These are phyloP conservation scores for Drosophila planitibia DNA, from an alignment of 2,888 invertebrate genomes.

Conservation along the genomic window DNA sequence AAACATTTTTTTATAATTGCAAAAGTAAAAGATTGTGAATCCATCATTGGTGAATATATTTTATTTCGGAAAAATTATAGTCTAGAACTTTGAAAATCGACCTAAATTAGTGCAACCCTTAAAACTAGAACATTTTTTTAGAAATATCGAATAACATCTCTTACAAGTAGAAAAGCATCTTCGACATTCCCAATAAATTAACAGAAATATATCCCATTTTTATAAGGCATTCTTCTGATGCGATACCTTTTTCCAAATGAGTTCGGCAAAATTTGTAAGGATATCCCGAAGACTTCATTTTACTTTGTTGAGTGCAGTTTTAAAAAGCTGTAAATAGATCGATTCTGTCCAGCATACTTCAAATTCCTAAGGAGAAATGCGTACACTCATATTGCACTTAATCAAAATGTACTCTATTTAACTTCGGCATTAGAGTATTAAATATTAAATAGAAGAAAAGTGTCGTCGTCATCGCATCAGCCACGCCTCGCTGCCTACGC, in stretches of 20 bases:
- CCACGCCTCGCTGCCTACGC: conserved; percentile 53
- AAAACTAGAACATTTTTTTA: no score
- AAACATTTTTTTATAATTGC: neutral
- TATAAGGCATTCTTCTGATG: neutral
- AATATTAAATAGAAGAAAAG: conserved; percentile 29
- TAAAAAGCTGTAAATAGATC: neutral
- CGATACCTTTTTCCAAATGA: neutral
- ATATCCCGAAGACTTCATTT: no score
- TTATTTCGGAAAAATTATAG: no score
- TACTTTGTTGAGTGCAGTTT: neutral
- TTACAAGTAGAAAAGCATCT: neutral
- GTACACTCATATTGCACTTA: neutral
- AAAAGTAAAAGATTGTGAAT: no score
- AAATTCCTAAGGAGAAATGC: neutral
- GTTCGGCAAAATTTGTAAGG: no score
- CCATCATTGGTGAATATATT: no score
- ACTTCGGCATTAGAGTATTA: neutral
- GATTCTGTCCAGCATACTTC: neutral
- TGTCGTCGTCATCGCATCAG: conserved; percentile 63
- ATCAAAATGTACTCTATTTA: neutral
- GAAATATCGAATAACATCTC: neutral
- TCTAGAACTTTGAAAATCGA: no score
- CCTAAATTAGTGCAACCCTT: no score
- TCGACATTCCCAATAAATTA: neutral
- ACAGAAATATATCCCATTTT: neutral